Percentiles rank a stretch among this genome's conserved stretches.
Evolutionary conservation across 92 coral and sea anemone species (phyloP).

Genomic region (Plumapathes pennacea): DNA sequence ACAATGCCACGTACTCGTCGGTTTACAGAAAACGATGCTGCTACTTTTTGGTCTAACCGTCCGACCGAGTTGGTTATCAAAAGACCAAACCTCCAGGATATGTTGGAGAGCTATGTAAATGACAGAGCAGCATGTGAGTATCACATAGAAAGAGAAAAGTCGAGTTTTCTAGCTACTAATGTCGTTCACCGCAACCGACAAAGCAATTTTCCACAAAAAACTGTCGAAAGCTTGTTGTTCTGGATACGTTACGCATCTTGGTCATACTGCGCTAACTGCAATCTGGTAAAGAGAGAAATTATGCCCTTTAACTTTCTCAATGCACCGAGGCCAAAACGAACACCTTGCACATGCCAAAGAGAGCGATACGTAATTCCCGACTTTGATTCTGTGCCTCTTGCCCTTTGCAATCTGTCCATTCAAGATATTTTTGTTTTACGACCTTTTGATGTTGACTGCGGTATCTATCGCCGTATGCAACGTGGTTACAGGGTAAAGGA

Average conservation of each 20-base stretch:
- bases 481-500: slow-evolving; percentile 23
- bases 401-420: background rate
- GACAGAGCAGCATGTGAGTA: too few species aligned
- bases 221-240: background rate
- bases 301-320: background rate
- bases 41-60: too few species aligned
- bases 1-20: too few species aligned
- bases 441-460: slow-evolving; percentile 12
- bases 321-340: background rate
- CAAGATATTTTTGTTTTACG: background rate
- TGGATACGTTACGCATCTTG: slow-evolving; percentile 11
- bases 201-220: too few species aligned
- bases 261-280: slow-evolving; percentile 4
- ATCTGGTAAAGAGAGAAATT: background rate
- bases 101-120: too few species aligned
- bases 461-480: background rate
- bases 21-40: too few species aligned
- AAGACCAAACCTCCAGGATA: too few species aligned
- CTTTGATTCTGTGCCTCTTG: slow-evolving; percentile 1
- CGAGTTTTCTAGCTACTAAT: too few species aligned
- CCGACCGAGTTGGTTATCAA: too few species aligned
- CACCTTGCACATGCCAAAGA: background rate
- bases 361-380: slow-evolving; percentile 10
- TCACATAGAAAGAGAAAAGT: too few species aligned
- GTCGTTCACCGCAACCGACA: too few species aligned